Base-by-base conservation (phyloP, 2,113 vertebrate genomes). In the Anhinga anhinga region DNA sequence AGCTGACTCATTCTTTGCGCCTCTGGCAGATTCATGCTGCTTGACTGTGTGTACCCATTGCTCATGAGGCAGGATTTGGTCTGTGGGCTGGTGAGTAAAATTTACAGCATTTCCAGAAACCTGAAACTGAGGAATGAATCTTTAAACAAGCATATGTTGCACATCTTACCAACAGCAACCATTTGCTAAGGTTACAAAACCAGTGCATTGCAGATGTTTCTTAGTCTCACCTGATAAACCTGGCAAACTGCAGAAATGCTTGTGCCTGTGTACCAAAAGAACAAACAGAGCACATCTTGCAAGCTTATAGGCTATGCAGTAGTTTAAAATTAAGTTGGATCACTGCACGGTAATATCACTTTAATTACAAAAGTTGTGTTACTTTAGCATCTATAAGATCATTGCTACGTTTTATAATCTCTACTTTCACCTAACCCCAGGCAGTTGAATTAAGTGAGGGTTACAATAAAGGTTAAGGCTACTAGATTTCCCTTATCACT, bases 1-100 rank as follows among this genome's bases (percentile, higher is more conserved):
- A n/a, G 66, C 59, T 81, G 93, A 90, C 67, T 97, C 74, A 94
- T 85, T 97, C 38, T 78, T 94, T 95, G 91, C 21, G 10, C 76
- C 72, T 92, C 72, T 86, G 88, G 95, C 88, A 92, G 84, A 70
- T 62, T 84, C 83, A 76, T 92, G n/a, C 77, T 95, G n/a, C 81
- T 72, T 87, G 72, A 89, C 73, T 82, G 26, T 88, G 40, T 71
- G 65, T 25, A 71, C 22, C 49, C 76, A 40, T 80, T 73, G 81
- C 74, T 85, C 22, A 66, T 32, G 65, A 96, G 76, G 49, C 38
- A 91, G 50, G 52, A 55, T 87, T 94, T 96, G 45, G 21, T 93
- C 63, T 95, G 66, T 85, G 58, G 81, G n/a, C 34, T 90, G 29
- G 13, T 50, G 62, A 94, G 63, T 87, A 78, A 96, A 93, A 95